Evolutionary conservation across 30 jellyfish, hydroid and myxozoan genomes (phyloP).

Genomic region (Cassiopea xamachana): DNA sequence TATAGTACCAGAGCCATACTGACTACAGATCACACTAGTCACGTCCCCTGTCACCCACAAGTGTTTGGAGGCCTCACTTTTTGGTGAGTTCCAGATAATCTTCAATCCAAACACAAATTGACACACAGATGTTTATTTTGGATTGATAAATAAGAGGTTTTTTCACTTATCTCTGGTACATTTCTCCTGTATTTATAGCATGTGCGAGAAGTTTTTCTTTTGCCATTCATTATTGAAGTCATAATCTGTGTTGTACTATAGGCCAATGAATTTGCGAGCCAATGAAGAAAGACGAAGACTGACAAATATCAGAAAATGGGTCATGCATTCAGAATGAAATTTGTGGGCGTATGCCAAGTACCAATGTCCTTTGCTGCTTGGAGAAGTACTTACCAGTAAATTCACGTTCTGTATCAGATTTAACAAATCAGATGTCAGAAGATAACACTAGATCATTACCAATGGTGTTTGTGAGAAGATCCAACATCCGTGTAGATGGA

Average conservation of each 20-base stretch:
- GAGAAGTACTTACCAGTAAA: neutral
- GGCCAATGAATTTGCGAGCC: conserved; percentile 42
- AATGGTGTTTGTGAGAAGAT: neutral
- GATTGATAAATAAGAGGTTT: too few species aligned
- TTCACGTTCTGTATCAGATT: neutral
- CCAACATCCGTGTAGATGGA: neutral
- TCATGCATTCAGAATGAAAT: neutral
- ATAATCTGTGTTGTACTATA: neutral
- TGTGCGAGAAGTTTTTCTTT: too few species aligned
- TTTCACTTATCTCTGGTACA: too few species aligned
- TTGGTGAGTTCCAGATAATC: too few species aligned
- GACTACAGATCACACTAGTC: too few species aligned
- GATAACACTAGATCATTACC: neutral
- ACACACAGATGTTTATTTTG: too few species aligned
- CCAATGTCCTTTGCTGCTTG: neutral
- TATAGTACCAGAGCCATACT: too few species aligned
- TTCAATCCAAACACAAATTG: too few species aligned
- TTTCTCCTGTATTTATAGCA: too few species aligned
- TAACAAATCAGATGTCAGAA: neutral
- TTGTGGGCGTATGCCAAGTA: neutral
- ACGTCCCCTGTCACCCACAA: too few species aligned
- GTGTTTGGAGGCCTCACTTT: too few species aligned
- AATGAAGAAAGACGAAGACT: conserved; percentile 10
- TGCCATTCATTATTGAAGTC: too few species aligned
- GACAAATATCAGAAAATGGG: neutral